These are phyloP conservation scores for Globia sparganii DNA, from an alignment of 2,888 invertebrate genomes.

Conservation along the genomic window DNA sequence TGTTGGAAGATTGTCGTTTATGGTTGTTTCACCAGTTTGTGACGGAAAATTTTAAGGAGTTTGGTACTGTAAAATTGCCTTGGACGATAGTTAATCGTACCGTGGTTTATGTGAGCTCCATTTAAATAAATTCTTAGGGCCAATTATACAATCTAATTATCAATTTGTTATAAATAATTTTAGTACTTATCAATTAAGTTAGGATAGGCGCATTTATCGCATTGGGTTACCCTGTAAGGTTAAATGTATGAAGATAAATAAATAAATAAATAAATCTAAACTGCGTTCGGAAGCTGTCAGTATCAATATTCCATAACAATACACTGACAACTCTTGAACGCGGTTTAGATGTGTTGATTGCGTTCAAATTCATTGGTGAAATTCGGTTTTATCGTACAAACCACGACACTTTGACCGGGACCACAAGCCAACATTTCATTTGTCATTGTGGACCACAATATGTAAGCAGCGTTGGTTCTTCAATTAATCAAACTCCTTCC, in stretches of 20 bases:
- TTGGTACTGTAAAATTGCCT: neutral
- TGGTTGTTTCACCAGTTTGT: neutral
- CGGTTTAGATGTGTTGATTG: neutral
- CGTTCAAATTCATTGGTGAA: neutral
- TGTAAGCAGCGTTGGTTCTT: neutral
- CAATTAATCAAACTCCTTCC: conserved; percentile 62
- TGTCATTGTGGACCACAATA: neutral
- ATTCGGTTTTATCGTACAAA: neutral
- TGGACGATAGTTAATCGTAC: neutral
- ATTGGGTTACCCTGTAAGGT: too few species aligned
- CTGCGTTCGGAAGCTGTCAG: neutral
- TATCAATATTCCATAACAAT: neutral
- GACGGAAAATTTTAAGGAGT: neutral
- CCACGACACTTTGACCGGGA: neutral
- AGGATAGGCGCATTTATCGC: too few species aligned
- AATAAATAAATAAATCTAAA: too few species aligned
- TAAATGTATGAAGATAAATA: too few species aligned
- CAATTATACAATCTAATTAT: too few species aligned
- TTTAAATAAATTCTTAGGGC: neutral
- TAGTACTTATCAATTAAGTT: too few species aligned
- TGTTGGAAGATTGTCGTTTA: neutral
- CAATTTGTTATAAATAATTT: too few species aligned
- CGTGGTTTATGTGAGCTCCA: neutral
- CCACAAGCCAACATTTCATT: neutral
- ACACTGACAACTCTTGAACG: too few species aligned